phyloP scores from a whole-genome alignment of 2,888 invertebrate genomes.

The Lucinisca nassula region DNA sequence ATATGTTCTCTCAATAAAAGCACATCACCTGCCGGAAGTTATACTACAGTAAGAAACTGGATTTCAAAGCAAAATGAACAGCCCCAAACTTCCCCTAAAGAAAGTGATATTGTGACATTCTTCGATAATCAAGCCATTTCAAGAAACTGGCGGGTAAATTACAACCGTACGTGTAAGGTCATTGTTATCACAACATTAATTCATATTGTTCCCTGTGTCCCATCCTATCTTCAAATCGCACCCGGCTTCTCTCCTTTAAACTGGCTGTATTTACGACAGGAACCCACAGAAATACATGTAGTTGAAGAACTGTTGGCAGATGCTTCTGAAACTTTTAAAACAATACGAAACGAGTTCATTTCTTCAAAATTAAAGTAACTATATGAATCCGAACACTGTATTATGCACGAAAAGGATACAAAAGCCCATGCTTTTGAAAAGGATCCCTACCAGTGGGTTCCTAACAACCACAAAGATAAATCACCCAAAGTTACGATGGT shows the following conservation, averaged over 20 bases:
- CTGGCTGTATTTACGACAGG: not conserved
- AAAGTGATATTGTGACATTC: not conserved
- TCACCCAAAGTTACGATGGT: conserved; percentile 5
- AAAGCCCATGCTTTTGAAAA: not conserved
- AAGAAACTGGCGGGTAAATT: not conserved
- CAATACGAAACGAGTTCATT: not conserved
- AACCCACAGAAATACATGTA: not conserved
- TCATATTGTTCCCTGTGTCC: not conserved
- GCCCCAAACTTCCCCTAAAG: not conserved
- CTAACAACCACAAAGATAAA: not conserved
- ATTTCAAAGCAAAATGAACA: not conserved
- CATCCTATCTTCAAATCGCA: not conserved
- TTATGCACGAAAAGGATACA: not conserved
- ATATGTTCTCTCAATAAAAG: not conserved
- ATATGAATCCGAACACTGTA: not conserved
- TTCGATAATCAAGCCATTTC: not conserved
- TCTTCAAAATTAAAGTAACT: not conserved
- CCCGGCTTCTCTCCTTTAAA: not conserved
- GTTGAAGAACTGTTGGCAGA: not conserved
- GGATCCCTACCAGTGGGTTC: not conserved
- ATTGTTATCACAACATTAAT: not conserved
- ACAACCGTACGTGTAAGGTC: not conserved
- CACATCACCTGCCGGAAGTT: not conserved
- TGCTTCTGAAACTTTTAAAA: not conserved
- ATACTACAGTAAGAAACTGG: not conserved